Percentiles rank a stretch among this genome's conserved stretches.
These are phyloP conservation scores for Megaceryle torquata DNA, from an alignment of 2,113 vertebrate genomes.

Conservation along the genomic window DNA sequence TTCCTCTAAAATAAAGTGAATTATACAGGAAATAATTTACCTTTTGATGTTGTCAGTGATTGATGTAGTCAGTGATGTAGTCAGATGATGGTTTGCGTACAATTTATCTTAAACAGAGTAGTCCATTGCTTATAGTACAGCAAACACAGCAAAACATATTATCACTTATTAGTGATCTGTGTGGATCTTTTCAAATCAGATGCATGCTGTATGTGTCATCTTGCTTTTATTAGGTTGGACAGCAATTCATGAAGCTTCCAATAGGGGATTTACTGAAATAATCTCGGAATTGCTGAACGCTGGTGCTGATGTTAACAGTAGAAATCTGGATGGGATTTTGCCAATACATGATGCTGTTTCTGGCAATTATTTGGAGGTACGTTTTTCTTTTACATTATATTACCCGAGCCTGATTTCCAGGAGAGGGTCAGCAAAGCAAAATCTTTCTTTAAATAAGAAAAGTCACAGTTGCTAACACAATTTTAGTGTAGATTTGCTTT, in stretches of 20 bases:
- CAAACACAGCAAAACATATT: not conserved
- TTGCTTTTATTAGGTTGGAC: conserved; percentile 81
- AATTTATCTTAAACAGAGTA: not conserved
- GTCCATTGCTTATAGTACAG: not conserved
- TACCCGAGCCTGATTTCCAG: not conserved
- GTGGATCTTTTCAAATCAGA: not conserved
- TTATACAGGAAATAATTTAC: not conserved
- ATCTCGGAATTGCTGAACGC: conserved; percentile 79
- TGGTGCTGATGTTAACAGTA: conserved; percentile 79
- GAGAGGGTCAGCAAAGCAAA: not conserved
- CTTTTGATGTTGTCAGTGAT: not conserved
- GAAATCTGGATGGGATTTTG: conserved; percentile 70
- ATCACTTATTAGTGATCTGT: not conserved
- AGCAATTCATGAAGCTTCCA: conserved; percentile 83
- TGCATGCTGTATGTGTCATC: not conserved
- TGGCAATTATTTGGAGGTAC: conserved; percentile 79
- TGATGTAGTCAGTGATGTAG: too few relatives aligned
- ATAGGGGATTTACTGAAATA: conserved; percentile 62
- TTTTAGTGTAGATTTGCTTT: not conserved
- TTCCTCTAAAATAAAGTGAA: not conserved
- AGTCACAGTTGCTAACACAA: not conserved
- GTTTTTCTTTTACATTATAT: not conserved
- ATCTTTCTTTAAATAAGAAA: not conserved
- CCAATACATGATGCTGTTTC: conserved; percentile 82
- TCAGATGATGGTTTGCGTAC: not conserved